Evolutionary conservation across 2,113 vertebrate genomes (phyloP).

Genomic region (Casuarius casuarius): DNA sequence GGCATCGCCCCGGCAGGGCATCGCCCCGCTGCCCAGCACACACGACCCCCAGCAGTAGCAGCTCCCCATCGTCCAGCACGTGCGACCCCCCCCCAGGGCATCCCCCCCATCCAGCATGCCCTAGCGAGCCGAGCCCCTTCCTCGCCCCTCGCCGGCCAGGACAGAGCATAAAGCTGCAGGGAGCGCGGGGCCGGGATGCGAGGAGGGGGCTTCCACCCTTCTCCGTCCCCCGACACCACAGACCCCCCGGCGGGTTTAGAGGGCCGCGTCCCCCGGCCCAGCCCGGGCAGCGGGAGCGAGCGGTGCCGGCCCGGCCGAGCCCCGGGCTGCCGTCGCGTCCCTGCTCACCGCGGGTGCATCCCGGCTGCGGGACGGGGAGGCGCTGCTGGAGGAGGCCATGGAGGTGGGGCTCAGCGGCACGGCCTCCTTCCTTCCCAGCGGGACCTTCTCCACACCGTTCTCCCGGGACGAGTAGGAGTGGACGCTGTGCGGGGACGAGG

Average conservation of each 20-base stretch:
- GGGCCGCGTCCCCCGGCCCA: too few relatives aligned
- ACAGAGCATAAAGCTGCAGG: neutral
- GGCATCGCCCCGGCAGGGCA: too few relatives aligned
- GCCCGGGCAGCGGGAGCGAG: too few relatives aligned
- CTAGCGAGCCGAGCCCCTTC: fast-evolving
- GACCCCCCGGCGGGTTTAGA: too few relatives aligned
- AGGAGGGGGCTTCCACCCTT: neutral
- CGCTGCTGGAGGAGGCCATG: conserved; percentile 89
- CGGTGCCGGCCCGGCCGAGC: too few relatives aligned
- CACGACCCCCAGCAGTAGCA: too few relatives aligned
- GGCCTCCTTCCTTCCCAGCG: conserved; percentile 83
- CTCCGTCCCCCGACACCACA: neutral
- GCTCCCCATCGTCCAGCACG: too few relatives aligned
- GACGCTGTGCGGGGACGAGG: conserved; percentile 89
- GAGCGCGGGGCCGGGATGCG: fast-evolving
- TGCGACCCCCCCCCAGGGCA: too few relatives aligned
- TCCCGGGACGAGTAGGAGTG: conserved; percentile 92
- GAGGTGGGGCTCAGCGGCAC: conserved; percentile 88
- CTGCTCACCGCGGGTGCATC: conserved; percentile 77
- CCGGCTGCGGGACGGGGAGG: conserved; percentile 84
- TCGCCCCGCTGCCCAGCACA: too few relatives aligned
- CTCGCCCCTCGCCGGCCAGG: neutral
- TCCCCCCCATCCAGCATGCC: too few relatives aligned
- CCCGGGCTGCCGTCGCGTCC: neutral
- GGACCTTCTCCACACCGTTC: conserved; percentile 87